Evolutionary conservation across 1,140 invertebrate species (phyloP).

Genomic region (Microplitis mediator): DNA sequence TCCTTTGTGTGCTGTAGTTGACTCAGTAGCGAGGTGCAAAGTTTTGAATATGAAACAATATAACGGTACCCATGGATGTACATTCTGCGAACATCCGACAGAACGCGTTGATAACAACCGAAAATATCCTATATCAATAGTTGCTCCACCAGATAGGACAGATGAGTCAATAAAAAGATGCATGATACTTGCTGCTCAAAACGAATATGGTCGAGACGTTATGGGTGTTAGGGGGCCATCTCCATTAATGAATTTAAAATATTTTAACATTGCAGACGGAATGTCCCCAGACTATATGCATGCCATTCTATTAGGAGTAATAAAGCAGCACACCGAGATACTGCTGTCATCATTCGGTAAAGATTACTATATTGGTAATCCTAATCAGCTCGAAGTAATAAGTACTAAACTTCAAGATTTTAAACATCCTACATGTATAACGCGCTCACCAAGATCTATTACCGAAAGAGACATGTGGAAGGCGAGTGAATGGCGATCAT

Average conservation of each 20-base stretch:
- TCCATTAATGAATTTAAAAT: conserved; percentile 4
- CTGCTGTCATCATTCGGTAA: neutral
- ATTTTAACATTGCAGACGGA: conserved; percentile 31
- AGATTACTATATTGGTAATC: conserved; percentile 29
- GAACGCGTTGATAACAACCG: neutral
- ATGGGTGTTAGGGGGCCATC: conserved; percentile 18
- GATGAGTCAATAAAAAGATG: conserved; percentile 23
- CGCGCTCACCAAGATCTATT: conserved; percentile 3
- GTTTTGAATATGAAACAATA: conserved; percentile 5
- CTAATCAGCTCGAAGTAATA: conserved; percentile 13
- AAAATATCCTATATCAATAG: conserved; percentile 1
- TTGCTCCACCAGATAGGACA: neutral
- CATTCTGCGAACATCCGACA: neutral
- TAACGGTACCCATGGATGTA: conserved; percentile 12
- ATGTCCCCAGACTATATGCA: conserved; percentile 36
- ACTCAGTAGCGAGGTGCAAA: conserved; percentile 13
- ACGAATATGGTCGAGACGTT: neutral
- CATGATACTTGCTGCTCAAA: conserved; percentile 11
- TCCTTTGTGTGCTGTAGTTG: conserved; percentile 1
- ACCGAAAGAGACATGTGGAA: conserved; percentile 21
- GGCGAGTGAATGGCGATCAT: neutral
- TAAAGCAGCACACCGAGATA: neutral
- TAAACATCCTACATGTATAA: conserved; percentile 5
- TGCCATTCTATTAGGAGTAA: conserved; percentile 5
- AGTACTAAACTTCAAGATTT: conserved; percentile 20